phyloP scores from a whole-genome alignment of 2,113 vertebrate genomes.

The Dicrurus megarhynchus region DNA sequence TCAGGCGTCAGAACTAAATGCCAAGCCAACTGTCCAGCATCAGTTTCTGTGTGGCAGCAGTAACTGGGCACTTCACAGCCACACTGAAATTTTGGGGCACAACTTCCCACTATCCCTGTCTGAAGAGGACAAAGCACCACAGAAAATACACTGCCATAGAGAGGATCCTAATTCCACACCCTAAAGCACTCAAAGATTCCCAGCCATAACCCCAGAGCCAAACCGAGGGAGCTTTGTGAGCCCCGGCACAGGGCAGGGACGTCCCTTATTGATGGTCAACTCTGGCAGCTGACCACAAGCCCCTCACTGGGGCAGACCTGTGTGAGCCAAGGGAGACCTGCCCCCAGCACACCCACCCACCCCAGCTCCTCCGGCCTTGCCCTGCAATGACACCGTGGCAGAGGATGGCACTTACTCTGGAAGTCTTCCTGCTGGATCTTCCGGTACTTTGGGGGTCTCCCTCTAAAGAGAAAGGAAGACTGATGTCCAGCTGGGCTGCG shows the following conservation, averaged over 20 bases:
- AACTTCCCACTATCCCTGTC: not conserved
- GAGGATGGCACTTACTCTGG: constrained; percentile 80
- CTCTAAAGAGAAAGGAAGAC: constrained; percentile 76
- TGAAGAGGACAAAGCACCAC: not conserved
- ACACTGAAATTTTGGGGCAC: not conserved
- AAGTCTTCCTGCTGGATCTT: constrained; percentile 92
- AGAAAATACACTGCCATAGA: not conserved
- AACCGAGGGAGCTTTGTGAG: not conserved
- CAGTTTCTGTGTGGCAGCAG: not conserved
- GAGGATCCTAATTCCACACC: not conserved
- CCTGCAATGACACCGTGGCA: not conserved
- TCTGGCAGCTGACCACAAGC: not conserved
- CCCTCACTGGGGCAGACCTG: not conserved
- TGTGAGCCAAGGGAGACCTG: not conserved
- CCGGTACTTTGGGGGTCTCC: constrained; percentile 93
- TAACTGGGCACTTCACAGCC: not conserved
- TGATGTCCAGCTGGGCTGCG: not conserved
- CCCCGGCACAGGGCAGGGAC: not conserved
- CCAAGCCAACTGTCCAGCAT: not conserved
- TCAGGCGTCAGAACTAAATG: not conserved
- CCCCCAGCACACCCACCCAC: not conserved
- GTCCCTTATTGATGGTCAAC: not conserved
- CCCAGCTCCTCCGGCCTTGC: not conserved
- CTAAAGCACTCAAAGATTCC: not conserved
- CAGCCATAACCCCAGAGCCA: not conserved